Percentiles rank a stretch among this genome's conserved stretches.
phyloP scores from a whole-genome alignment of 2,113 vertebrate genomes.

The Eudyptes chrysolophus region DNA sequence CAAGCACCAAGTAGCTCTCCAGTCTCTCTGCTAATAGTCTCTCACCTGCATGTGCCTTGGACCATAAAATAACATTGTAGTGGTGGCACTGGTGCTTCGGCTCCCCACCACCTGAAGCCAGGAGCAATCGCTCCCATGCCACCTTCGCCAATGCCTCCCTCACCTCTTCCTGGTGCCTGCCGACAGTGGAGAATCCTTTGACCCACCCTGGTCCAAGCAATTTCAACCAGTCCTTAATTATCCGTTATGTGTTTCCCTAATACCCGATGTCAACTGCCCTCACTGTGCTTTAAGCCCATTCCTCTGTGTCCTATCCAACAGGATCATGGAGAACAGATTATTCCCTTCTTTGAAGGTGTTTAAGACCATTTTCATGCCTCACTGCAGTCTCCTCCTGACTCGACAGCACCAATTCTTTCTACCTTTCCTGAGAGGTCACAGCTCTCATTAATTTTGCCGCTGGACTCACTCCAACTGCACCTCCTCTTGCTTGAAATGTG shows the following conservation, averaged over 20 bases:
- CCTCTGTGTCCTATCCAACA: neutral
- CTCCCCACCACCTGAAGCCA: neutral
- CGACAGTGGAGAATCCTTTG: neutral
- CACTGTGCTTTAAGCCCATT: neutral
- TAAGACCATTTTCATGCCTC: constrained; percentile 27
- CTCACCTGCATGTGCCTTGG: neutral
- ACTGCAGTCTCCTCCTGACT: neutral
- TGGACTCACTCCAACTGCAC: neutral
- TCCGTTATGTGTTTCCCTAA: neutral
- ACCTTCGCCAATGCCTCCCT: neutral
- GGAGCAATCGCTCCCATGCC: neutral
- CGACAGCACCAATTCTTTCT: neutral
- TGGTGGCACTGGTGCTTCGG: neutral
- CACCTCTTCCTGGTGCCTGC: neutral
- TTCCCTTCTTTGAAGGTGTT: neutral
- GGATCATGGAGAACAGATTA: neutral
- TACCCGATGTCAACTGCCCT: fast-evolving
- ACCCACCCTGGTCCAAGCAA: neutral
- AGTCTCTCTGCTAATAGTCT: neutral
- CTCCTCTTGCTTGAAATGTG: neutral
- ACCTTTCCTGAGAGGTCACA: neutral
- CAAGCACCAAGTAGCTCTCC: neutral
- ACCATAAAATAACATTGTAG: fast-evolving
- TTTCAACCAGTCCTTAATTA: neutral
- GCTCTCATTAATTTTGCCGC: neutral